Base-by-base conservation (phyloP, 1,140 invertebrate species). In the Streblospio benedicti region DNA sequence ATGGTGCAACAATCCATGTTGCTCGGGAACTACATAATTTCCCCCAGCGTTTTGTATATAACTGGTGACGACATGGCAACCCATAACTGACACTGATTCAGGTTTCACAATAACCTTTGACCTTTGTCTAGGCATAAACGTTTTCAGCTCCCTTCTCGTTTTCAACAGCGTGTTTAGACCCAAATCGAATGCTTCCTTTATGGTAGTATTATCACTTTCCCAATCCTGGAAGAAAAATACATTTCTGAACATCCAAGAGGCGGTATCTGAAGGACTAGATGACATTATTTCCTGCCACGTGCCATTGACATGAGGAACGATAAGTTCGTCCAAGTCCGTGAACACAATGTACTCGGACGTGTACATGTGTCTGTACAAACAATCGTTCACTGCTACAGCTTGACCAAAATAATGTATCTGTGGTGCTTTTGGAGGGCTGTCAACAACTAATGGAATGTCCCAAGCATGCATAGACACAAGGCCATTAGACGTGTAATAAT, bases 321-420 rank as follows among this genome's bases (percentile, higher is more conserved):
- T 89, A 67, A 89, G 89, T 76, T 96, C 92, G 70, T 96, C 92
- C 54, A 94, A 80, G 77, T 96, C 92, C 18, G 94, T 86, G 31
- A 94, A 82, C 0, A 90, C 83, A 14, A 92, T 80, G 76, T 89
- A 90, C 38, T 86, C 84, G 62, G 85, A 90, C 20, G 75, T 80
- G 61, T 88, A 87, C 87, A 93, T 91, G 25, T 87, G 88, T 62
- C 92, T 80, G 78, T 94, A 93, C 38, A 95, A 82, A 73, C 92
- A 96, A 78, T 96, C 91, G 75, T 96, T 94, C 41, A 94, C 83
- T 0, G 91, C 89, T 0, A 90, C 91, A 71, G 94, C 93, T 45
- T 93, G 81, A 2, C 89, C 90, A 74, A 94, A 91, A 0, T 92
- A 95, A 61, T 91, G 84, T 62, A 94, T 94, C 74, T 95, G 91